Base-by-base conservation (phyloP, 1,140 invertebrate genomes). In the Rhopalosiphum padi region DNA sequence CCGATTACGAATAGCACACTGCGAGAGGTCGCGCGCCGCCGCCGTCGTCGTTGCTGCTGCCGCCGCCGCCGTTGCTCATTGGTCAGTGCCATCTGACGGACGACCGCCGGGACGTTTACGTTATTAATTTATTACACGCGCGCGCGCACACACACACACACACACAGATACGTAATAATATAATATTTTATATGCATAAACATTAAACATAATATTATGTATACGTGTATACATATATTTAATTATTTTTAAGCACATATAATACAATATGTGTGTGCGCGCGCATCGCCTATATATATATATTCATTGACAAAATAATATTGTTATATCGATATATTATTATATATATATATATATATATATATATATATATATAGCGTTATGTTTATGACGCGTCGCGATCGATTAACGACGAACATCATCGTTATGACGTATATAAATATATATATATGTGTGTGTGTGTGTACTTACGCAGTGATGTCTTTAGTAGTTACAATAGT, bases 71-170 rank as follows among this genome's bases (percentile, higher is more conserved):
- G 77, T 37, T 82, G 82, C 82, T 93, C 91, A 93, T 86, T 93
- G 91, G 91, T 93, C 91, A 93, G 91, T 93, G 91, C 91, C 91
- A 93, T 93, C 91, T 93, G 91, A 93, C 91, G 91, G 91, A 86
- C 91, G 91, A 93, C 91, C 46, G 35, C 82, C 91, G 77, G 30
- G 41, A 25, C 55, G 46, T 89, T 35, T 51, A 51, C 87, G 88
- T 37, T 89, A 55, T 55, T 89, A 55, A 55, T 89, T 43, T 90
- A 90, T 90, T 43, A 87, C 43, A 23, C 23, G 37, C 51, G 60
- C 60, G 30, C 30, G 30, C 30, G 5, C 3, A 0, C 25, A 5
- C 30, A 60, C 25, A 60, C 55, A 55, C 55, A 60, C 23, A 55
- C 23, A 55, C 53, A 25, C 23, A 9, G 23, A 25, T 60, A 60